These are phyloP conservation scores for Antheraea pernyi DNA, from an alignment of 1,140 invertebrate species.

Conservation along the genomic window DNA sequence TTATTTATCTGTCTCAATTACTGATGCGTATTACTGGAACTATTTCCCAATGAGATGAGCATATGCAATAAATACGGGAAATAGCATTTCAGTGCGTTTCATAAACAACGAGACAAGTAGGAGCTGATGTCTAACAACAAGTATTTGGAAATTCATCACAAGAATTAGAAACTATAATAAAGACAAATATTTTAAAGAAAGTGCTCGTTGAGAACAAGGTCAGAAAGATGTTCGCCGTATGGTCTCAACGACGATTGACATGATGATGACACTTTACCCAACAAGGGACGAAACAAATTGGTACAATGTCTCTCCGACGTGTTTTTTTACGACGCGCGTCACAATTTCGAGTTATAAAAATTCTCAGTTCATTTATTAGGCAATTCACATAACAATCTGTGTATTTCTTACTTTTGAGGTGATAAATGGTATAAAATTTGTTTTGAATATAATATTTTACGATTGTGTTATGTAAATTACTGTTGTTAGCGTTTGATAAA, in stretches of 20 bases:
- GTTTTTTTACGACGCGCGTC: background rate
- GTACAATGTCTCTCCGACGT: background rate
- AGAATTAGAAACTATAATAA: too few species aligned
- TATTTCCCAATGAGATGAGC: too few species aligned
- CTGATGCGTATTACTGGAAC: too few species aligned
- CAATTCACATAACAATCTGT: background rate
- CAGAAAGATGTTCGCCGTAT: background rate
- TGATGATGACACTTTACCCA: background rate
- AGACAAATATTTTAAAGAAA: too few species aligned
- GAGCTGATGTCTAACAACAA: too few species aligned
- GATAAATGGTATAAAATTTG: background rate
- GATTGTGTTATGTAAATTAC: background rate
- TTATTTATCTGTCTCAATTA: too few species aligned
- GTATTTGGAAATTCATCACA: too few species aligned
- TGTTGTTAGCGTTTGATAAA: background rate
- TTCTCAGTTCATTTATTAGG: background rate
- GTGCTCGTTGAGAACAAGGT: background rate
- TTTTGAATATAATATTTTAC: slow-evolving; percentile 1
- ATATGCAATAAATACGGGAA: too few species aligned
- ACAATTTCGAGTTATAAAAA: background rate
- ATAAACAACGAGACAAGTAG: too few species aligned
- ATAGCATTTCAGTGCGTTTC: too few species aligned
- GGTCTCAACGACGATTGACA: background rate
- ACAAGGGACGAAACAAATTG: background rate
- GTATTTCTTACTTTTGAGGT: background rate